Evolutionary conservation across 2,113 vertebrate species (phyloP), one percentile per base, ranked within the genome.

Genomic region (Lasiurus borealis): DNA sequence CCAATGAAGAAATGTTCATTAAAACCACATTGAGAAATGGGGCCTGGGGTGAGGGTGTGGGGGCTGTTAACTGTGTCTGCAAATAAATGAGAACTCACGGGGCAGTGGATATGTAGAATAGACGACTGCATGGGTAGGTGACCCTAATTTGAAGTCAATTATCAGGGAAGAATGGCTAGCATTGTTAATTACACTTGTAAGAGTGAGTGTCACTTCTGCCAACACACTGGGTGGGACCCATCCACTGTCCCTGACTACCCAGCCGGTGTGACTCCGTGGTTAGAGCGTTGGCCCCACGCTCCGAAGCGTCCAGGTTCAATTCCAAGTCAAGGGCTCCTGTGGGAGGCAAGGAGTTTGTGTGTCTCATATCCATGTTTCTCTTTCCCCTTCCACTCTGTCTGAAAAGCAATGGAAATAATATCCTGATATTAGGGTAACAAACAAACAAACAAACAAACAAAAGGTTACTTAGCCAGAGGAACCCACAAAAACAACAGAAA

Each of bases 181-280:
- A 87, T 81, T 94, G 90, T 95, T 94, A 54, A 50, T 48, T 19
- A n/a, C n/a, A n/a, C n/a, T n/a, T n/a, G n/a, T n/a, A n/a, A n/a
- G n/a, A 71, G 59, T 66, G 59, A 52, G 31, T 21, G 34, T 80
- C 36, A 25, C 16, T 77, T 73, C 36, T 62, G 69, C 75, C 62
- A 27, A 40, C 5, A 18, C 31, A 3, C 16, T 34, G 36, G 23
- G 48, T 34, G n/a, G 23, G 48, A 64, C 44, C n/a, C 76, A 88
- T 86, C 46, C 44, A 50, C 1, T 54, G 44, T 75, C 64, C 46
- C 16, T 36, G 46, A 34, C 23, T 10, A 27, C 66, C 16, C 14
- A 25, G 29, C 8, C 25, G 12, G 62, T 14, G 1, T 31, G 62
- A 27, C 62, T 66, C 62, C 14, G 27, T 15, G 62, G 62, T 66